Base-by-base conservation (phyloP, 2,797 vertebrate species). In the Carduelis carduelis region DNA sequence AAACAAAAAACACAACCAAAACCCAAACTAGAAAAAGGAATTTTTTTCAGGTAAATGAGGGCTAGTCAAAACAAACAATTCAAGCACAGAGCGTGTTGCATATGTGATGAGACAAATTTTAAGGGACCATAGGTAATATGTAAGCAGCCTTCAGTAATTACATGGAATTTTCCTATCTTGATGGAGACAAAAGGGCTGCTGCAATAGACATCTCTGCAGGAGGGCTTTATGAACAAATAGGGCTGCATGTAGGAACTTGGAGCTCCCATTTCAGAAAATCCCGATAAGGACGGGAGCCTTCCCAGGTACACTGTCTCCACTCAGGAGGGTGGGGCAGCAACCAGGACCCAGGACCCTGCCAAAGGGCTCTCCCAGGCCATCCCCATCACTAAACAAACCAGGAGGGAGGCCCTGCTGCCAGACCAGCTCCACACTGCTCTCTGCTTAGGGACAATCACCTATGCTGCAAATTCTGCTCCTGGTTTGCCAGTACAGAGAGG, bases 41-140 rank as follows among this genome's bases (percentile, higher is more conserved):
- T 4, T 41, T 90, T 95, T 72, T 80, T 56, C 61, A 69, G n/a
- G 61, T 75, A 90, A 88, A 76, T 23, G 57, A 75, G 41, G 61
- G 28, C 87, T 81, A 95, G 61, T 90, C 76, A 88, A 93, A 95
- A 92, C 72, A 95, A 95, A 83, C 50, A 66, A 47, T 59, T 90
- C 50, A 81, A 90, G 76, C 37, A 69, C 12, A 85, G 23, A 77
- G 11, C 3, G 8, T 77, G 65, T 90, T 49, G 0, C 72, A 80
- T 56, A 52, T 46, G 24, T 1, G 50, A 91, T 63, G 39, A 95
- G 80, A 91, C 37, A 89, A 76, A 88, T 95, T 76, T 95, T 71
- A 83, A 88, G 70, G 72, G 72, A 91, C 27, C 10, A 18, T 37
- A 75, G 49, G 70, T 56, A 69, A 84, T 23, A 72, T 44, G 43